Evolutionary conservation across 2,113 vertebrate genomes (phyloP), one percentile per base, ranked within the genome.

Genomic region (Actenoides hombroni): DNA sequence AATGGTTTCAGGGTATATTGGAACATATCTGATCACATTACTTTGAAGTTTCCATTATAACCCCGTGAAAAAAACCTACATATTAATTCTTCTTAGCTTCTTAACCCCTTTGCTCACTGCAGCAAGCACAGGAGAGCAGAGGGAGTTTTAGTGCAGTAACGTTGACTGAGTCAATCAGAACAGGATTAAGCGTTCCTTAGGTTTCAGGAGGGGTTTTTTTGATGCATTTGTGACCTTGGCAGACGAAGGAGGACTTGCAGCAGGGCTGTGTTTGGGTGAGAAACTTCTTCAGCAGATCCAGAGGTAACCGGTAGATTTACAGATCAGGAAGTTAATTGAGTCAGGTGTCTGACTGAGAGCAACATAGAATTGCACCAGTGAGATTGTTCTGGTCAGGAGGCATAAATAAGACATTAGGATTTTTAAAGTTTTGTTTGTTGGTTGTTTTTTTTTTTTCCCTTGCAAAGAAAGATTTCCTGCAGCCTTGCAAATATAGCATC

Each of bases 21-120:
- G 57, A 93, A 94, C 75, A 57, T 68, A 95, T 64, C 92, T 92
- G 94, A 90, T 74, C 65, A 53, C 44, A 81, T 93, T 90, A 73
- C 88, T 92, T 59, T 79, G 71, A 90, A 84, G 83, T 86, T 92
- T 83, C 75, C 61, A 67, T 79, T 85, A 78, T 20, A 83, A 77
- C 46, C 79, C 28, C 0, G 2, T 90, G 90, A 75, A 94, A 95
- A 64, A 87, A 40, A 10, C 16, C 28, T 79, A 14, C 81, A 68
- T 87, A 75, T n/a, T 95, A 15, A 75, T 91, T 93, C 75, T 73
- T 26, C 56, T 90, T 49, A 78, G 6, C 63, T 87, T 57, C 83
- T 86, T 86, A 93, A n/a, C 44, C 56, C 83, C 54, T 63, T 29
- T 77, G 54, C 31, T 83, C 49, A 2, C 35, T 70, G 54, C 54